Percentiles rank a stretch among this genome's conserved stretches.
phyloP scores from a whole-genome alignment of 2,888 invertebrate genomes.

The Nebria brevicollis region DNA sequence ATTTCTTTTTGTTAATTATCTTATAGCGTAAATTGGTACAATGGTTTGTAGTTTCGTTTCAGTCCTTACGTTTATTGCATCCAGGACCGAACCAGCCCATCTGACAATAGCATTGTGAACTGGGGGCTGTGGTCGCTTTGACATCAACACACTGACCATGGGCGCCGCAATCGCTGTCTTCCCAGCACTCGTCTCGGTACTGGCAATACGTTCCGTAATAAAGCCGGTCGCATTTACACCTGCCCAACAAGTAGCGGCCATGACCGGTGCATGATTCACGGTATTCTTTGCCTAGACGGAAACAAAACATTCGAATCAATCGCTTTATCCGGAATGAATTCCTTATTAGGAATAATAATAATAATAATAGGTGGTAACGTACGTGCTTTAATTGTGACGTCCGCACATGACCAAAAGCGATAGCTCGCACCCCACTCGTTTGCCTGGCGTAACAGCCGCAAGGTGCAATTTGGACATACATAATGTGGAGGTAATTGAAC shows the following conservation, averaged over 20 bases:
- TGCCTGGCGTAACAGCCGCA: conserved; percentile 89
- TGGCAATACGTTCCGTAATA: conserved; percentile 87
- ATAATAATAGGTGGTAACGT: conserved; percentile 17
- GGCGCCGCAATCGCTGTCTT: conserved; percentile 85
- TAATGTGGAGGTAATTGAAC: conserved; percentile 85
- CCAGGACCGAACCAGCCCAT: conserved; percentile 87
- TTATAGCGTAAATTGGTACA: no score
- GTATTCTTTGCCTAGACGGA: conserved; percentile 74
- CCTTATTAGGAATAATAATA: neutral
- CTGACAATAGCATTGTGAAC: conserved; percentile 89
- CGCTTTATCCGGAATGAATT: neutral
- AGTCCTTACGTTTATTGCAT: conserved; percentile 77
- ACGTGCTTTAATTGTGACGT: conserved; percentile 84
- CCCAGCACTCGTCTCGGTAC: conserved; percentile 87
- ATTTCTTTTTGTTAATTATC: no score
- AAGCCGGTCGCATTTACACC: conserved; percentile 83
- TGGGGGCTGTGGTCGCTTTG: conserved; percentile 82
- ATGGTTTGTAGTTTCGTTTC: no score
- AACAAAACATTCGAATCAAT: neutral
- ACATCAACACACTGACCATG: conserved; percentile 87
- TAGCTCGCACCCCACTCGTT: conserved; percentile 86
- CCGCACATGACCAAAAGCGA: conserved; percentile 95
- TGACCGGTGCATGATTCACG: conserved; percentile 87
- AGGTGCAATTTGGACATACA: conserved; percentile 87
- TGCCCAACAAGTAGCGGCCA: conserved; percentile 80